Conservation (phyloP, 2,888 invertebrate species). For the Synergus umbraculus region DNA sequence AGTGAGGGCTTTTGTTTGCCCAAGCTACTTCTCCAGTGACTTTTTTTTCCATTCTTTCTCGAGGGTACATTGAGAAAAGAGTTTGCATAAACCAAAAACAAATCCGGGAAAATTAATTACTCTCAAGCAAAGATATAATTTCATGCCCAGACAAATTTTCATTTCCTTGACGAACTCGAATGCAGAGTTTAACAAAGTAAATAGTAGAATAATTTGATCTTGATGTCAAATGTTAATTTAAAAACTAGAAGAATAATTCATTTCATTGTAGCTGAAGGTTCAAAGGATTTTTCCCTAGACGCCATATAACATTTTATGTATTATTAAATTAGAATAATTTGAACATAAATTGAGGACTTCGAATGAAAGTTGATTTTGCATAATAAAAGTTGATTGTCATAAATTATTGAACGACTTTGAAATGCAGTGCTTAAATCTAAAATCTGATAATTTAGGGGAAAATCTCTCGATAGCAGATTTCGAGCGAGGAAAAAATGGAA, state of each 20-base stretch:
- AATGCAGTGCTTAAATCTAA: background rate
- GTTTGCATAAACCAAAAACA: conserved; percentile 5
- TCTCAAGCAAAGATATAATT: background rate
- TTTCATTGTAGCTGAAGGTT: background rate
- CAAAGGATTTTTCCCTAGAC: no score
- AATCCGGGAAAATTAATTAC: conserved; percentile 15
- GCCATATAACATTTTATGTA: no score
- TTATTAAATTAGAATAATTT: background rate
- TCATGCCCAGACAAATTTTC: conserved; percentile 9
- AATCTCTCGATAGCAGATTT: background rate
- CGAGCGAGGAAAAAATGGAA: background rate
- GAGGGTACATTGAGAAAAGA: background rate
- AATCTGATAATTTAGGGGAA: background rate
- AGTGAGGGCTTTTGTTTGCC: conserved; percentile 39
- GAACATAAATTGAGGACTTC: background rate
- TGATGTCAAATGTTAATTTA: background rate
- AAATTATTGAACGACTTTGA: background rate
- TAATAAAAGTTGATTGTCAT: background rate
- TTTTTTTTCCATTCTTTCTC: conserved; percentile 22
- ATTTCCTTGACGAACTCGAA: background rate
- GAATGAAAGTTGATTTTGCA: background rate
- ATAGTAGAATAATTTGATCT: background rate
- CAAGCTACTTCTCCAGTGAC: conserved; percentile 10
- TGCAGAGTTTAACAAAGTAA: background rate
- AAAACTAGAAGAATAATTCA: background rate